Conservation (phyloP, 2,797 vertebrate species). For the Euthynnus affinis region DNA sequence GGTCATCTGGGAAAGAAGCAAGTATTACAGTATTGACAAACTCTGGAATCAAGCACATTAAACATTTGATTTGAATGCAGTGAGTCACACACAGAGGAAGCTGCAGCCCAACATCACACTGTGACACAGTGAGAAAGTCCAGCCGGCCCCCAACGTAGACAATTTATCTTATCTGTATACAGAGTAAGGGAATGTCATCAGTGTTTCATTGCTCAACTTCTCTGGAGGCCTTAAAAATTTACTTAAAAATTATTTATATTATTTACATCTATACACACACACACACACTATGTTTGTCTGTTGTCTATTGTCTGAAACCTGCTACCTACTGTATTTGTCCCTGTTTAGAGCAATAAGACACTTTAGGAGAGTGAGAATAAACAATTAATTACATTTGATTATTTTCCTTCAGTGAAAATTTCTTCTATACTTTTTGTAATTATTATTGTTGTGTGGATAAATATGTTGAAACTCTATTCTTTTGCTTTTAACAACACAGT, state of each 20-base stretch:
- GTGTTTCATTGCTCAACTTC: neutral
- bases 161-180: conserved; percentile 63
- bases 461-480: neutral
- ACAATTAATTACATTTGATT: neutral
- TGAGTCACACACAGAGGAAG: conserved; percentile 34
- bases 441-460: neutral
- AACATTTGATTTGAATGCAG: conserved; percentile 14
- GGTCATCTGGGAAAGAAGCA: neutral
- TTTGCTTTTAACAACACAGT: neutral
- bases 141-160: neutral
- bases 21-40: neutral
- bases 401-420: neutral
- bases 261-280: too few species aligned
- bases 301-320: neutral
- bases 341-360: neutral
- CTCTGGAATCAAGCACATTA: neutral
- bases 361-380: neutral
- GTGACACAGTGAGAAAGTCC: conserved; percentile 37
- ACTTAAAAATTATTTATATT: too few species aligned
- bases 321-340: neutral
- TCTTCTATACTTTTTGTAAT: too few species aligned
- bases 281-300: neutral
- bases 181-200: conserved; percentile 14
- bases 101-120: conserved; percentile 7
- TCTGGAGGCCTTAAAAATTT: neutral